Evolutionary conservation across 30 jellyfish, hydroid and myxozoan species (phyloP).

Genomic region (Chironex yamaguchii): DNA sequence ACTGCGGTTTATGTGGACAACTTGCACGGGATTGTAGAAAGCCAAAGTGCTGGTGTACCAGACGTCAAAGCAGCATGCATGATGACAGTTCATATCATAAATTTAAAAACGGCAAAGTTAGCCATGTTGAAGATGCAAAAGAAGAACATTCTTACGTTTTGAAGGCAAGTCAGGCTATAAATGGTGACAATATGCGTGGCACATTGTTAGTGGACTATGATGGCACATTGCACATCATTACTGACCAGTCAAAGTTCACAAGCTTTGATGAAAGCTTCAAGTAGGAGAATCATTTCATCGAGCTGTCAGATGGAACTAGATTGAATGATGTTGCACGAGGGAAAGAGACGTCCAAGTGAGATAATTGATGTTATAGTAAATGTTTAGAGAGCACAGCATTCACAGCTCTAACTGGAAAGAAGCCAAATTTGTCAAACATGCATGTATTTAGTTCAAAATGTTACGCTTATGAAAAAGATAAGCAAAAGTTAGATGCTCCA

Average conservation of each 20-base stretch:
- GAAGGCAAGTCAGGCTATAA: neutral
- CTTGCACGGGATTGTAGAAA: conserved; percentile 17
- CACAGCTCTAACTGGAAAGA: conserved; percentile 52
- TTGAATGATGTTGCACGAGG: conserved; percentile 45
- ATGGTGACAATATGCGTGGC: neutral
- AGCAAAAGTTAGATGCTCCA: conserved; percentile 51
- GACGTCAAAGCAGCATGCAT: conserved; percentile 17
- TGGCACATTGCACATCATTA: conserved; percentile 49
- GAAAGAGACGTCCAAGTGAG: conserved; percentile 37
- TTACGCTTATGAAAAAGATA: conserved; percentile 33
- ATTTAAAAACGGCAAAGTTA: too few species aligned
- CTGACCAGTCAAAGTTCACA: conserved; percentile 19
- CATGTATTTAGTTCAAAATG: conserved; percentile 52
- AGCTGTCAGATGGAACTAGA: conserved; percentile 69
- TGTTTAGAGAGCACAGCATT: conserved; percentile 33
- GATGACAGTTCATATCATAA: conserved; percentile 17
- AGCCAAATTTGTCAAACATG: conserved; percentile 20
- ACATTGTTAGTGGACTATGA: conserved; percentile 56
- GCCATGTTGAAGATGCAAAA: neutral
- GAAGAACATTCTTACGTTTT: neutral
- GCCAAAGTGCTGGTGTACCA: conserved; percentile 8
- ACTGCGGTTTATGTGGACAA: conserved; percentile 9
- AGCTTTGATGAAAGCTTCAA: conserved; percentile 27
- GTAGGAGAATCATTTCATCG: conserved; percentile 61
- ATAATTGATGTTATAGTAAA: conserved; percentile 41